Conservation (phyloP, 2,888 invertebrate genomes). For the Apodemia mormo region DNA sequence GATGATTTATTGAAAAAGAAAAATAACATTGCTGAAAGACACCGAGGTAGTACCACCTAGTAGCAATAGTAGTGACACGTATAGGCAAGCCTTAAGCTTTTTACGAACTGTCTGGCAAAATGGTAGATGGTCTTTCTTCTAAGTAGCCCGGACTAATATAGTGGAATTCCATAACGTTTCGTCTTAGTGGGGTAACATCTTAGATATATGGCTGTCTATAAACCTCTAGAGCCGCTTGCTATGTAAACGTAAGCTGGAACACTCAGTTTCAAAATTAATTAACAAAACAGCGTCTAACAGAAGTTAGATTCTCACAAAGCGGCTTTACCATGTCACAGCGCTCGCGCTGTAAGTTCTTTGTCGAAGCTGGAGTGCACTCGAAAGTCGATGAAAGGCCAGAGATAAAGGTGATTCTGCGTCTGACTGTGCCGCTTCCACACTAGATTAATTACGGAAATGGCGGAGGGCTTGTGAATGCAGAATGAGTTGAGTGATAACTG, state of each 20-base stretch:
- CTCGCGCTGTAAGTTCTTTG: not conserved
- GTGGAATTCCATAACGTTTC: too few relatives aligned
- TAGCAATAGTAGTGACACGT: too few relatives aligned
- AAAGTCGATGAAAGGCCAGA: slow-evolving; percentile 26
- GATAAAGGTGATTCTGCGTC: slow-evolving; percentile 26
- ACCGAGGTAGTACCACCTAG: too few relatives aligned
- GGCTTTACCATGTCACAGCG: not conserved
- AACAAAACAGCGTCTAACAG: not conserved
- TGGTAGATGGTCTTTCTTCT: too few relatives aligned
- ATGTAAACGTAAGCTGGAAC: not conserved
- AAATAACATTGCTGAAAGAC: too few relatives aligned
- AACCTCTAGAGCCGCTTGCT: not conserved
- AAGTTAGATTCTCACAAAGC: not conserved
- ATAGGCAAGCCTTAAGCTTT: too few relatives aligned
- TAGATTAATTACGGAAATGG: slow-evolving; percentile 6
- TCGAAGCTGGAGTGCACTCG: slow-evolving; percentile 26
- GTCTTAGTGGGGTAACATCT: too few relatives aligned
- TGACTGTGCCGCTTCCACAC: slow-evolving; percentile 29
- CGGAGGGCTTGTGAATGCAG: not conserved
- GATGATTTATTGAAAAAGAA: too few relatives aligned
- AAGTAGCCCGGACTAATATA: too few relatives aligned
- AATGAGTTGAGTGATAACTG: not conserved
- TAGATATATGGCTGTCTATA: too few relatives aligned
- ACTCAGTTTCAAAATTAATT: not conserved
- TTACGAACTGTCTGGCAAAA: too few relatives aligned